Percentiles rank a stretch among this genome's conserved stretches.
phyloP scores from a whole-genome alignment of 2,113 vertebrate species.

The Siphamia tubifer region DNA sequence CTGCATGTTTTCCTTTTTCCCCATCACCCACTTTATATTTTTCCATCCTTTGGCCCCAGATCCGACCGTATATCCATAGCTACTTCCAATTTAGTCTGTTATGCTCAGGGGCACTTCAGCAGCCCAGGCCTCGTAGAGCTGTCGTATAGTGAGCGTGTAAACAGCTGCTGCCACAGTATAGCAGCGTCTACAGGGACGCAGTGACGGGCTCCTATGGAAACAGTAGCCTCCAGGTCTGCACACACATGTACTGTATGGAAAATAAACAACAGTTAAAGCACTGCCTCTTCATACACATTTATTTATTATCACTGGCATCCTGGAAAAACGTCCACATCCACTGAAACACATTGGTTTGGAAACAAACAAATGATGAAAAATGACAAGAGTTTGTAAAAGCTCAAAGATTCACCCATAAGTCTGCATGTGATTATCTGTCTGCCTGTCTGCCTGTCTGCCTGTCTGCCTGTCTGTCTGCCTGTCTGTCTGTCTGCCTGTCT shows the following conservation, averaged over 20 bases:
- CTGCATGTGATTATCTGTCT: no score
- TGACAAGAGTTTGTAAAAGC: no score
- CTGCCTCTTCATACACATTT: slow-evolving; percentile 12
- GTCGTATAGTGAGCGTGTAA: background rate
- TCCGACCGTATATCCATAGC: background rate
- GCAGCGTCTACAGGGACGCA: no score
- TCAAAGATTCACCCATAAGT: no score
- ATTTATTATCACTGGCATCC: no score
- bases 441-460: no score
- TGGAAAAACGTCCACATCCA: no score
- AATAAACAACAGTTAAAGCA: background rate
- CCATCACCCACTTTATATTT: background rate
- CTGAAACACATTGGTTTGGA: no score
- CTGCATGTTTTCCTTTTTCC: background rate
- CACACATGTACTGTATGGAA: background rate
- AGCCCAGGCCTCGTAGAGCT: background rate
- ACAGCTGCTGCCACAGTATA: background rate
- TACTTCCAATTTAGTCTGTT: background rate
- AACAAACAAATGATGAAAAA: no score
- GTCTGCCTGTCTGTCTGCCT: no score
- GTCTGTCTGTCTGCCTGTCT: no score
- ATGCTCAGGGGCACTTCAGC: background rate
- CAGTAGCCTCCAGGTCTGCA: background rate
- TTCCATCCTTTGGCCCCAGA: background rate
- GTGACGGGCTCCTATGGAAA: slow-evolving; percentile 28